Conservation (phyloP, 2,797 vertebrate genomes). For the Apodemus agrarius region DNA sequence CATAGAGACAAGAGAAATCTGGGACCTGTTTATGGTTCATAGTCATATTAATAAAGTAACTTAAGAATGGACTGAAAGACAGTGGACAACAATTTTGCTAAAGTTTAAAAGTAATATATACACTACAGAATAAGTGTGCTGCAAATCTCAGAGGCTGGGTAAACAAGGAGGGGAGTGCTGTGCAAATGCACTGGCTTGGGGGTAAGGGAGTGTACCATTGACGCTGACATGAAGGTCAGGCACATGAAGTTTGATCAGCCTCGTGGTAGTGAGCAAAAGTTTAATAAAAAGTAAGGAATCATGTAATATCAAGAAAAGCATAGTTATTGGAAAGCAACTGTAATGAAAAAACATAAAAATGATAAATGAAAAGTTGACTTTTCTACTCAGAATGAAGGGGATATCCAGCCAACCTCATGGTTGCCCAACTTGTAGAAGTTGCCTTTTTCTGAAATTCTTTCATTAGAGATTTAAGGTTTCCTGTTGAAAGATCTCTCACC, state of each 20-base stretch:
- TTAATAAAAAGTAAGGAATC: not conserved
- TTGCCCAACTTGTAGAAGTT: not conserved
- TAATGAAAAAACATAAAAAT: not conserved
- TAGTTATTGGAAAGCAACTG: not conserved
- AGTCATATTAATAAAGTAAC: not conserved
- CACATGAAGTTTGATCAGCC: no score
- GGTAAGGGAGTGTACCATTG: no score
- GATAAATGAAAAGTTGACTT: not conserved
- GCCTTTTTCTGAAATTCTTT: not conserved
- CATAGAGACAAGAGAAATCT: not conserved
- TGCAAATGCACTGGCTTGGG: no score
- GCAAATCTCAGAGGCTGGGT: no score
- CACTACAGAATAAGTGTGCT: accelerated
- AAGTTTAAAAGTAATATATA: not conserved
- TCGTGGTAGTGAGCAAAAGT: no score
- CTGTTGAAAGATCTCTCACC: no score
- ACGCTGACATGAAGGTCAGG: not conserved
- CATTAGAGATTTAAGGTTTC: not conserved
- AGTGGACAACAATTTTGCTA: not conserved
- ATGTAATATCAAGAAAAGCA: not conserved
- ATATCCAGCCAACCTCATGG: not conserved
- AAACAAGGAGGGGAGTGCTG: no score
- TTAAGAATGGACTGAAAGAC: not conserved
- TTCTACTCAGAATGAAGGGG: not conserved
- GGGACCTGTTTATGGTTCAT: not conserved